Percentiles rank a stretch among this genome's conserved stretches.
Evolutionary conservation across 2,797 vertebrate species (phyloP).

Genomic region (Hippopotamyrus pictus): DNA sequence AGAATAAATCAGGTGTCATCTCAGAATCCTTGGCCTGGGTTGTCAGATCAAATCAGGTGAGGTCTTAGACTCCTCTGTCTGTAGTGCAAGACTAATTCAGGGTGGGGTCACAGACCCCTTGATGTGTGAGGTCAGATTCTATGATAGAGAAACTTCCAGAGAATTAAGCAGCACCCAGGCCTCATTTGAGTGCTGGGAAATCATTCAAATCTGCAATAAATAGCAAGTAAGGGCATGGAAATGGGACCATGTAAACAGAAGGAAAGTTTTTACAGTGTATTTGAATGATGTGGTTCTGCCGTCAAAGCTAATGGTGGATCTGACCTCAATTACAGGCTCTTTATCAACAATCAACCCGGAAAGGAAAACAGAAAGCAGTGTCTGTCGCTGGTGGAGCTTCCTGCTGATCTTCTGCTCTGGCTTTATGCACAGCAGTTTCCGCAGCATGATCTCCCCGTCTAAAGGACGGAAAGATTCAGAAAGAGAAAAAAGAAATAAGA

Average conservation of each 20-base stretch:
- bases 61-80: background rate
- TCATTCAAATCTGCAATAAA: constrained; percentile 44
- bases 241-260: constrained; percentile 54
- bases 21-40: background rate
- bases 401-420: constrained; percentile 25
- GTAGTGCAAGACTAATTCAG: background rate
- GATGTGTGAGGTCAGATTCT: background rate
- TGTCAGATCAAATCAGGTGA: background rate
- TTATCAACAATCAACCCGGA: background rate
- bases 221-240: constrained; percentile 49
- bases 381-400: background rate
- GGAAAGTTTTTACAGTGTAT: constrained; percentile 36
- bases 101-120: background rate
- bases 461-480: background rate
- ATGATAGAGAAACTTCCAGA: background rate
- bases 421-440: constrained; percentile 33
- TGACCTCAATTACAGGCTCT: background rate
- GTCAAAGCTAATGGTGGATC: constrained; percentile 21
- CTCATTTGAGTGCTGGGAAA: constrained; percentile 67
- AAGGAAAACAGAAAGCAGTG: background rate
- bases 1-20: background rate
- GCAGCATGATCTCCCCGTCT: background rate
- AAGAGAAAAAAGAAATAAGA: background rate
- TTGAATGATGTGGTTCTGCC: constrained; percentile 33
- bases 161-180: constrained; percentile 8